phyloP scores from a whole-genome alignment of 2,797 vertebrate genomes.

The Phaenicophaeus curvirostris region DNA sequence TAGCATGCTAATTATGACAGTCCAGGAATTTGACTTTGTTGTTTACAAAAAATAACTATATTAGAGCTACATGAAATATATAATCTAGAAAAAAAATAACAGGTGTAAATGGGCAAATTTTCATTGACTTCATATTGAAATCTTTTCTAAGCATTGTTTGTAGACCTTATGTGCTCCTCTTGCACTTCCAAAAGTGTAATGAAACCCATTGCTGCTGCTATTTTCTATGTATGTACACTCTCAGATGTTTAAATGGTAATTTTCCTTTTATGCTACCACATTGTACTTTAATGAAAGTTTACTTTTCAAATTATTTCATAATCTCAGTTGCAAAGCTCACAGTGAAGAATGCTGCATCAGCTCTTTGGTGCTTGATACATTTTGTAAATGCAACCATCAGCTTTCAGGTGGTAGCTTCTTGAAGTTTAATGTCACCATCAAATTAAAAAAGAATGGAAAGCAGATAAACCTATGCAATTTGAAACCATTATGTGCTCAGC shows the following conservation, averaged over 20 bases:
- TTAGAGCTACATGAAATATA: neutral
- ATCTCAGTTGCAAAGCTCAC: slow-evolving; percentile 18
- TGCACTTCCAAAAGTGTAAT: neutral
- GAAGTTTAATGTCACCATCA: neutral
- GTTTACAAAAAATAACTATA: neutral
- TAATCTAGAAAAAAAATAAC: neutral
- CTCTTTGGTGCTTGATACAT: neutral
- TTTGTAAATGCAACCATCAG: slow-evolving; percentile 12
- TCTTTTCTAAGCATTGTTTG: neutral
- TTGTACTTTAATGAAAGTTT: slow-evolving; percentile 28
- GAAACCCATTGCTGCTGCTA: neutral
- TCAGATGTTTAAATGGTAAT: neutral
- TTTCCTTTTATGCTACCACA: neutral
- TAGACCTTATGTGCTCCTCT: neutral
- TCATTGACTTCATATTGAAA: neutral
- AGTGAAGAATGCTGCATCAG: slow-evolving; percentile 31
- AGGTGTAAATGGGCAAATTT: neutral
- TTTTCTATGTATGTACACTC: neutral
- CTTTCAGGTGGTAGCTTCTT: slow-evolving; percentile 24
- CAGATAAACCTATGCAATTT: slow-evolving; percentile 33
- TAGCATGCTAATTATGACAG: neutral
- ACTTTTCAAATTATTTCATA: slow-evolving; percentile 25
- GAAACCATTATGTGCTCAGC: neutral
- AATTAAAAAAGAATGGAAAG: neutral
- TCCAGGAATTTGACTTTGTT: neutral